phyloP scores from a whole-genome alignment of 1,140 invertebrate genomes.

The Asobara japonica region DNA sequence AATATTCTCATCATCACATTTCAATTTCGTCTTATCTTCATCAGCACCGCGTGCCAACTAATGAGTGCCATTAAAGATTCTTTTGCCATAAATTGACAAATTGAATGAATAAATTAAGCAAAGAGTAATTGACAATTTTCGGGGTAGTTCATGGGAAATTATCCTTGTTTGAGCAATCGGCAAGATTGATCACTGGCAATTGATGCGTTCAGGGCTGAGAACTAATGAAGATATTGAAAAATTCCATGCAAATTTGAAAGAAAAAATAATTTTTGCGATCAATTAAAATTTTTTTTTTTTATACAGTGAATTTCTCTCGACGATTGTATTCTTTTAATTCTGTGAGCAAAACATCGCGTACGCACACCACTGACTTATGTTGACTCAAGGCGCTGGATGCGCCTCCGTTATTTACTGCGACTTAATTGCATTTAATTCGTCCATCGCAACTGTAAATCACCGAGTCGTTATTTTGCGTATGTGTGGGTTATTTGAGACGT shows the following conservation, averaged over 20 bases:
- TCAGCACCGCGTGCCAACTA: conserved; percentile 4
- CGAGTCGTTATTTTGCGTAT: conserved; percentile 27
- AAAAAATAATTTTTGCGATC: background rate
- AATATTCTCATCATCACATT: conserved; percentile 17
- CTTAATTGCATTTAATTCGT: conserved; percentile 56
- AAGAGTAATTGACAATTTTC: too few relatives aligned
- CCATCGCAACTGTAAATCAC: conserved; percentile 51
- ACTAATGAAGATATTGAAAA: too few relatives aligned
- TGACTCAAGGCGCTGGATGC: background rate
- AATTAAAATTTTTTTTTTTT: background rate
- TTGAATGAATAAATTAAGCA: conserved; percentile 7
- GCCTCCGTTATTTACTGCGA: conserved; percentile 48
- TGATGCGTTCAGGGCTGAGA: too few relatives aligned
- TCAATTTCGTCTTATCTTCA: conserved; percentile 10
- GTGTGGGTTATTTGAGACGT: background rate
- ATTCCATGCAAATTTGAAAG: too few relatives aligned
- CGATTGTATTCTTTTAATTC: background rate
- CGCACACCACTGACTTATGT: background rate
- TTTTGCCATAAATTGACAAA: conserved; percentile 8
- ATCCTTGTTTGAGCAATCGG: too few relatives aligned
- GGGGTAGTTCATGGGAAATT: background rate
- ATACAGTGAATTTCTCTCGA: background rate
- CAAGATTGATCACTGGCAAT: too few relatives aligned
- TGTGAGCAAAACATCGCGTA: too few relatives aligned
- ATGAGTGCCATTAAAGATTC: conserved; percentile 2